Evolutionary conservation across 2,797 vertebrate genomes (phyloP).

Genomic region (Gymnoscopelus microlampas): DNA sequence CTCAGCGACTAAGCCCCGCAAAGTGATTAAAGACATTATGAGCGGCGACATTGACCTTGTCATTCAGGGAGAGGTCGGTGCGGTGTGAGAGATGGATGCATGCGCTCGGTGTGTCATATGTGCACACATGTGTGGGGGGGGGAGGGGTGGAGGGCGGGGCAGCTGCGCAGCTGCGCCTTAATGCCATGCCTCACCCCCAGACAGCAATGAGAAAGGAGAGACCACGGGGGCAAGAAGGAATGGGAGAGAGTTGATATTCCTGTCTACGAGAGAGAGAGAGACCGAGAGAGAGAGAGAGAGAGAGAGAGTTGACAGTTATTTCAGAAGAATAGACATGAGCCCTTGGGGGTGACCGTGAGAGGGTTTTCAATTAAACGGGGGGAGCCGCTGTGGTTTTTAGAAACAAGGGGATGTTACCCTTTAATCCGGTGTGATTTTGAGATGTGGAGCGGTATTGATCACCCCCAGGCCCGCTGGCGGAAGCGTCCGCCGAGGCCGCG

Average conservation of each 20-base stretch:
- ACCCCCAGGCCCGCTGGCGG: slow-evolving; percentile 41
- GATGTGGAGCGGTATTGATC: slow-evolving; percentile 65
- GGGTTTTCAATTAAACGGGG: slow-evolving; percentile 55
- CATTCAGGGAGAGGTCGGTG: slow-evolving; percentile 23
- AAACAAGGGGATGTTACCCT: slow-evolving; percentile 32
- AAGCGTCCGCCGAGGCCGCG: slow-evolving; percentile 57
- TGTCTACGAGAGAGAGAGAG: slow-evolving; percentile 1
- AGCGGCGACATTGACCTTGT: slow-evolving; percentile 40
- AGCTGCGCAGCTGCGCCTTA: too few species aligned
- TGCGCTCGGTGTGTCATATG: slow-evolving; percentile 7
- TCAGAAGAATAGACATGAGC: slow-evolving; percentile 60
- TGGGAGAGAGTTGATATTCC: slow-evolving; percentile 35
- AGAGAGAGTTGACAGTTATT: slow-evolving; percentile 57
- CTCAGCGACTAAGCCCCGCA: slow-evolving; percentile 43
- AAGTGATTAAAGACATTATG: slow-evolving; percentile 52
- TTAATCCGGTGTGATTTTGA: slow-evolving; percentile 49
- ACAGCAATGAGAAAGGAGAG: not conserved
- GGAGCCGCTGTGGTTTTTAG: slow-evolving; percentile 1
- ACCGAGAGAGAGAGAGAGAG: slow-evolving; percentile 41
- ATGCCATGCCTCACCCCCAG: not conserved
- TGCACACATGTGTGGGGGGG: not conserved
- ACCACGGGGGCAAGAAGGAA: slow-evolving; percentile 11
- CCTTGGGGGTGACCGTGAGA: slow-evolving; percentile 56
- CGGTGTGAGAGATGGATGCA: not conserved
- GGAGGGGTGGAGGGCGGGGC: not conserved